Evolutionary conservation across 2,113 vertebrate species (phyloP).

Genomic region (Gopherus flavomarginatus): DNA sequence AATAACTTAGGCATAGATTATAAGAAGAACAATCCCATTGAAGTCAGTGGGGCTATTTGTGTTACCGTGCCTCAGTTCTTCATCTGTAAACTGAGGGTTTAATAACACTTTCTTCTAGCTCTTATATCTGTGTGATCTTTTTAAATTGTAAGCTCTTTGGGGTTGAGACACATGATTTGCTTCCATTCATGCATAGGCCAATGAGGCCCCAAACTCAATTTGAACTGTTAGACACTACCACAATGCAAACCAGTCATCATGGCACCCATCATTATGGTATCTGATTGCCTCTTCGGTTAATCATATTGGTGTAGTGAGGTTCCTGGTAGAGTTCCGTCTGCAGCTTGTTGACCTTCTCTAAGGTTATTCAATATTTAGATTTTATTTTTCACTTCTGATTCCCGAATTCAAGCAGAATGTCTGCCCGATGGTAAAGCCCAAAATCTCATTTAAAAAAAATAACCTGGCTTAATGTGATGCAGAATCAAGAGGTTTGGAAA

Average conservation of each 20-base stretch:
- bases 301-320: accelerated
- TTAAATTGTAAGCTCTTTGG: neutral
- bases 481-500: neutral
- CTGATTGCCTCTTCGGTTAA: neutral
- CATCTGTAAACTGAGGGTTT: neutral
- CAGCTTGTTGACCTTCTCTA: neutral
- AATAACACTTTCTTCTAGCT: neutral
- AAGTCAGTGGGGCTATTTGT: neutral
- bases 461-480: neutral
- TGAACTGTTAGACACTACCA: neutral
- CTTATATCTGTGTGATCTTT: neutral
- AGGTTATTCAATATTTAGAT: neutral
- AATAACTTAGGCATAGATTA: neutral
- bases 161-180: neutral
- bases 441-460: neutral
- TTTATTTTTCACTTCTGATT: neutral
- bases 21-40: neutral
- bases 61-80: neutral
- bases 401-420: neutral
- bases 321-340: neutral
- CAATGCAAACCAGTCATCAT: neutral
- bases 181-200: neutral
- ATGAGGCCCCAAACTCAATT: accelerated
- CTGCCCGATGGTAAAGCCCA: accelerated
- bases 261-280: neutral